Percentiles rank a stretch among this genome's conserved stretches.
These are phyloP conservation scores for Engraulis encrasicolus DNA, from an alignment of 2,113 vertebrate genomes.

Conservation along the genomic window DNA sequence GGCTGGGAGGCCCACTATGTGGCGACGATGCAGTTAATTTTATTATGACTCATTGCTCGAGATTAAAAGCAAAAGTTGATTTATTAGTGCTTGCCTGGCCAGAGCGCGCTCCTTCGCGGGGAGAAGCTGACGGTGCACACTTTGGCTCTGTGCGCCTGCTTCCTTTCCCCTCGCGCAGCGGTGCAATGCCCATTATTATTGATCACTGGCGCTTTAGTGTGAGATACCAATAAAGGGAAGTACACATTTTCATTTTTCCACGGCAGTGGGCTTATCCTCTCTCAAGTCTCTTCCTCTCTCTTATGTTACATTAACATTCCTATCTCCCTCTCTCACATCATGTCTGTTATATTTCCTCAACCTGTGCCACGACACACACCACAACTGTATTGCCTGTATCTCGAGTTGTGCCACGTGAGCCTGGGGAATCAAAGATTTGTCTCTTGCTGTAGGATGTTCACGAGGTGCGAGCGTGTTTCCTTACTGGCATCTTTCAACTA, in stretches of 20 bases:
- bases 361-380: background rate
- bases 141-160: background rate
- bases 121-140: constrained; percentile 53
- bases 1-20: background rate
- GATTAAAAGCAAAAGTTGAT: constrained; percentile 75
- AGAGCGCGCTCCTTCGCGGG: constrained; percentile 34
- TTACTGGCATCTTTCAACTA: background rate
- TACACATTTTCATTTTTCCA: constrained; percentile 46
- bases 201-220: constrained; percentile 54
- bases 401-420: background rate
- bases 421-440: background rate
- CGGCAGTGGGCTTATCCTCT: background rate
- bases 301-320: background rate
- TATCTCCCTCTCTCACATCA: background rate
- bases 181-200: constrained; percentile 46
- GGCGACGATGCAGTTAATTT: constrained; percentile 48
- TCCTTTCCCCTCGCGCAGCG: background rate
- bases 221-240: constrained; percentile 48
- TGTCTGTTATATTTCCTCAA: background rate
- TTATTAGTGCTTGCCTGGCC: constrained; percentile 56
- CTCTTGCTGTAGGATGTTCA: no score
- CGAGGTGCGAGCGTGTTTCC: no score
- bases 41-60: constrained; percentile 70
- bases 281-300: background rate
- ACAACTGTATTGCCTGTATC: background rate